A percentile compares a stretch with the other conserved stretches of the same genome.
These are phyloP conservation scores for Parotia lawesii DNA, from an alignment of 2,113 vertebrate species.

Conservation along the genomic window DNA sequence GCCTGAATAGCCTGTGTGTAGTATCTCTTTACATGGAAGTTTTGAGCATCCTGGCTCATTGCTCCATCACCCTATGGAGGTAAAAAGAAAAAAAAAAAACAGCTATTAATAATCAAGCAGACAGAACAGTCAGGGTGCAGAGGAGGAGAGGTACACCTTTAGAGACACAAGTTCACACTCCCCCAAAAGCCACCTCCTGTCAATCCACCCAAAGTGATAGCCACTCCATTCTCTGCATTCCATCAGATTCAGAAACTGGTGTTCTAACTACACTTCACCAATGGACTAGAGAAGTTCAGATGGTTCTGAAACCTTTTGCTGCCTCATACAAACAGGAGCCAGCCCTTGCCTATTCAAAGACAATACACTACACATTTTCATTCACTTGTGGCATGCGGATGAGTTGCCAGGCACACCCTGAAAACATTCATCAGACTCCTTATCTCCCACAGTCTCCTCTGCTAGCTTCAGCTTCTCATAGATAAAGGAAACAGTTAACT, in stretches of 20 bases:
- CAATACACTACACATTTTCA: background rate
- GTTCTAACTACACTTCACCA: background rate
- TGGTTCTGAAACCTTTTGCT: background rate
- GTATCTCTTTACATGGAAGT: background rate
- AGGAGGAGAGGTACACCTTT: background rate
- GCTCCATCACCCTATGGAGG: background rate
- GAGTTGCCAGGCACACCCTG: background rate
- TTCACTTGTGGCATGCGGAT: fast-evolving
- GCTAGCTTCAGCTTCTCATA: background rate
- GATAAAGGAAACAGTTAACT: slow-evolving; percentile 56
- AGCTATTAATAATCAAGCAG: background rate
- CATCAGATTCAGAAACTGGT: background rate
- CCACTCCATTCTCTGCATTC: background rate
- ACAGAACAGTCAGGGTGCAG: background rate
- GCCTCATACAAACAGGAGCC: background rate
- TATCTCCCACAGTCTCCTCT: background rate
- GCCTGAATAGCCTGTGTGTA: background rate
- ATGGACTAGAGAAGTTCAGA: background rate
- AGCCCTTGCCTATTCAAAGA: background rate
- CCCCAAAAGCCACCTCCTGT: background rate
- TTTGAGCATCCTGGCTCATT: background rate
- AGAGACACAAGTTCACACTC: background rate
- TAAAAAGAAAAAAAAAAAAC: background rate
- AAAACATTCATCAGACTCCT: background rate
- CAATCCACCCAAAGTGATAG: fast-evolving